Conservation (phyloP, 2,113 vertebrate genomes). For the Nothobranchius kuhntae region DNA sequence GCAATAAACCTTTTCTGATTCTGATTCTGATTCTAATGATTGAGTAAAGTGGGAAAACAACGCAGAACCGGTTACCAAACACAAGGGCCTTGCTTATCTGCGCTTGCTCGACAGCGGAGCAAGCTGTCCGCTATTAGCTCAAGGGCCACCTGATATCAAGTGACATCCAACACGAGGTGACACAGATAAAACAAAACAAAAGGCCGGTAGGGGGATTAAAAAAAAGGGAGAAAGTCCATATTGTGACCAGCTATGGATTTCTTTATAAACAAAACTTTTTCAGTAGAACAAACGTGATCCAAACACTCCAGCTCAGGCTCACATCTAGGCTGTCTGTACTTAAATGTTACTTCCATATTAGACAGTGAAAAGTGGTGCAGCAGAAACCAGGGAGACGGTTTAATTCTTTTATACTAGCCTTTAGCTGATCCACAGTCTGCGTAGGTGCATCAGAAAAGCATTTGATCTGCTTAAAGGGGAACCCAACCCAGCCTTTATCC, state of each 20-base stretch:
- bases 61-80: slow-evolving; percentile 42
- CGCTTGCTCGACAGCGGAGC: slow-evolving; percentile 33
- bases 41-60: slow-evolving; percentile 47
- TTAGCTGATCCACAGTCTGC: not conserved
- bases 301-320: too few relatives aligned
- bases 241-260: not conserved
- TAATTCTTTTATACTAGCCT: too few relatives aligned
- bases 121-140: slow-evolving; percentile 47
- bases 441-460: too few relatives aligned
- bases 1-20: too few relatives aligned
- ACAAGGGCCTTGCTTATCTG: slow-evolving; percentile 60
- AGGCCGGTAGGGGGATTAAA: slow-evolving; percentile 4
- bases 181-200: slow-evolving; percentile 63
- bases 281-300: not conserved
- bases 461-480: slow-evolving; percentile 17
- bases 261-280: not conserved
- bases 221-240: not conserved
- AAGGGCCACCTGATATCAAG: slow-evolving; percentile 63
- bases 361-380: too few relatives aligned
- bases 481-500: slow-evolving; percentile 18
- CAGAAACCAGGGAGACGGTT: too few relatives aligned
- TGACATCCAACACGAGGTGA: slow-evolving; percentile 60
- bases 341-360: too few relatives aligned
- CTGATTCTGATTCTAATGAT: too few relatives aligned
- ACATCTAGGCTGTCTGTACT: too few relatives aligned